Base-by-base conservation (phyloP, 2,888 invertebrate species). In the Drosophila ustulata region DNA sequence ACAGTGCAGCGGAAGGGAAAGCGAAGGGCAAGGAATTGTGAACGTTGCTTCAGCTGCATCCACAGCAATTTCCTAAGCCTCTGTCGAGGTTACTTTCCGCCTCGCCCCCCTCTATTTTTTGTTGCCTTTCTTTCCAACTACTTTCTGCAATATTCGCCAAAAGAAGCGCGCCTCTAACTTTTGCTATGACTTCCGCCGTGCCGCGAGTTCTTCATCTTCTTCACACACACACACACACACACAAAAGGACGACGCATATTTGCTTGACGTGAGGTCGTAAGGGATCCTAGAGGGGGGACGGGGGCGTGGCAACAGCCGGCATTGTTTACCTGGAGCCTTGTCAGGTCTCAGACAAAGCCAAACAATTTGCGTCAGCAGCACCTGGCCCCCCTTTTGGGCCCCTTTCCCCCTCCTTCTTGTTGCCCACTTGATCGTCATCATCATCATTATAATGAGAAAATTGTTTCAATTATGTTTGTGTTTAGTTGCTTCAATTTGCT, bases 401-500 rank as follows among this genome's bases (percentile, higher is more conserved):
- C 66, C 23, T 45, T 32, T 8, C 8, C 18, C 9, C 3, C 30
- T 23, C 46, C 23, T 25, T 52, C 62, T 2, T n/a, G 11, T 37
- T n/a, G 34, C 28, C 30, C 67, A 67, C 56, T 43, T 63, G 58
- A 58, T 56, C 61, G 23, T 51, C 55, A 26, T 61, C 51, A 18
- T 51, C 65, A n/a, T 63, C 79, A 75, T 88, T 89, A 81, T 85
- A 85, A 85, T 85, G 89, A 84, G 85, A 89, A 85, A 89, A 85
- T 87, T 89, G 85, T 85, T 85, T 85, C 87, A 85, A 89, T 85
- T 85, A 85, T 85, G 85, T 89, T 85, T 87, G 85, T 84, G 87
- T 87, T 85, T 85, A 85, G 85, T 89, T 89, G 81, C 88, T 89
- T 81, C 82, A 89, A 89, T 89, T 85, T 85, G 85, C 89, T 89